Conservation (phyloP, 1,140 invertebrate species). For the Pinna nobilis region DNA sequence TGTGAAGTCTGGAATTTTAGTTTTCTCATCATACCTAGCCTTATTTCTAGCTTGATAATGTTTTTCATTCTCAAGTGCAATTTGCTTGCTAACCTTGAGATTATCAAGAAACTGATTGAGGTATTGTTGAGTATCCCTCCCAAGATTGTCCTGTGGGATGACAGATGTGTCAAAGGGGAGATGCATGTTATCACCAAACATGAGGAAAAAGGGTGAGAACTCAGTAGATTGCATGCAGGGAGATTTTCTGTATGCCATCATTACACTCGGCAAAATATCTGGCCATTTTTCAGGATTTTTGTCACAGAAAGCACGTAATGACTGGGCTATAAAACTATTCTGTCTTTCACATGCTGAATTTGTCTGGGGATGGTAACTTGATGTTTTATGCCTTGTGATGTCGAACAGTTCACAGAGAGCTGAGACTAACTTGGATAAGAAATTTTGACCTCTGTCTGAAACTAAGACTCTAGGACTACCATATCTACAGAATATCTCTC, state of each 20-base stretch:
- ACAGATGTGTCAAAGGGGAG: conserved; percentile 36
- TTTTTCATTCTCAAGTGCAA: conserved; percentile 34
- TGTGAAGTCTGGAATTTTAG: conserved; percentile 20
- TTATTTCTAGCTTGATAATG: conserved; percentile 10
- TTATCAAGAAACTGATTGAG: conserved; percentile 18
- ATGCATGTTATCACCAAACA: conserved; percentile 44
- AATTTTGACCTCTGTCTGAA: conserved; percentile 40
- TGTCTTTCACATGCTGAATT: conserved; percentile 19
- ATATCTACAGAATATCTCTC: conserved; percentile 35
- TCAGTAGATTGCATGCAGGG: conserved; percentile 37
- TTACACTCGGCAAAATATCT: conserved; percentile 26
- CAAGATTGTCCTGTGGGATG: conserved; percentile 29
- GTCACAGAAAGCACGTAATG: conserved; percentile 23
- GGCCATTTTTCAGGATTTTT: conserved; percentile 35
- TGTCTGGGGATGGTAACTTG: conserved; percentile 22
- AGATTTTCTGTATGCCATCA: conserved; percentile 40
- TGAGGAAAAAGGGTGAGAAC: conserved; percentile 24
- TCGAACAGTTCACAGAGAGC: conserved; percentile 49
- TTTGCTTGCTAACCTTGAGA: conserved; percentile 31
- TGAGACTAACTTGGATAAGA: conserved; percentile 42
- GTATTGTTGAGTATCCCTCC: conserved; percentile 16
- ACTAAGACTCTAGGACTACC: conserved; percentile 17
- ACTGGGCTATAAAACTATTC: conserved; percentile 14
- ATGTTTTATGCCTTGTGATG: conserved; percentile 26
- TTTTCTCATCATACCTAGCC: conserved; percentile 19